Percentiles rank a stretch among this genome's conserved stretches.
Conservation (phyloP, 2,888 invertebrate species). For the Cryptophagus acutangulus region DNA sequence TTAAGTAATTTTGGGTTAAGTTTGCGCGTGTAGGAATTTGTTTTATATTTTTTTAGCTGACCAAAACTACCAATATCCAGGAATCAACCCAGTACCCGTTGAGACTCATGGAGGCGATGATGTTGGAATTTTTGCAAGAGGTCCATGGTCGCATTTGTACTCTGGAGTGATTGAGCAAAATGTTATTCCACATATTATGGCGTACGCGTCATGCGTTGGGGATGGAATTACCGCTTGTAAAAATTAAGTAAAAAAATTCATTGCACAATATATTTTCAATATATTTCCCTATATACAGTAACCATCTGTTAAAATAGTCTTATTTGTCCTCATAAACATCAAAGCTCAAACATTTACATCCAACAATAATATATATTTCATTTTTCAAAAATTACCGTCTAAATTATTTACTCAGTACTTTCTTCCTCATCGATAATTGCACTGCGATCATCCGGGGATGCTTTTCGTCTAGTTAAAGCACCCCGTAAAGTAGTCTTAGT, state of each 20-base stretch:
- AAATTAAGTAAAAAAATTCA: too few species aligned
- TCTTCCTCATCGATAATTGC: slow-evolving; percentile 45
- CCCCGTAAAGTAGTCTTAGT: slow-evolving; percentile 43
- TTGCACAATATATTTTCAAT: too few species aligned
- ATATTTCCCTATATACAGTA: too few species aligned
- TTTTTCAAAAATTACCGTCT: too few species aligned
- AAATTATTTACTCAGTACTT: slow-evolving; percentile 32
- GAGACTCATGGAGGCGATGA: slow-evolving; percentile 77
- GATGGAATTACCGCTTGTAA: slow-evolving; percentile 42
- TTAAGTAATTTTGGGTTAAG: slow-evolving; percentile 32
- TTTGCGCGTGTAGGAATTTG: too few species aligned
- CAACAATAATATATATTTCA: too few species aligned
- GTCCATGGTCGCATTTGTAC: slow-evolving; percentile 77
- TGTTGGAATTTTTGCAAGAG: slow-evolving; percentile 71
- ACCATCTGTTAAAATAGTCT: too few species aligned
- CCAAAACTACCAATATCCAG: slow-evolving; percentile 53
- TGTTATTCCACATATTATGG: slow-evolving; percentile 70
- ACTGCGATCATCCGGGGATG: slow-evolving; percentile 43
- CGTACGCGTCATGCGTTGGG: slow-evolving; percentile 70
- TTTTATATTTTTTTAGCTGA: slow-evolving; percentile 39
- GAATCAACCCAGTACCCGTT: slow-evolving; percentile 54
- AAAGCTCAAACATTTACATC: too few species aligned
- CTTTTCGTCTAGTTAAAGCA: slow-evolving; percentile 40
- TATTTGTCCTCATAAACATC: too few species aligned
- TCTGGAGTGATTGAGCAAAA: slow-evolving; percentile 75